These are phyloP conservation scores for Drosophila nikananu DNA, from an alignment of 1,140 invertebrate genomes.

Conservation along the genomic window DNA sequence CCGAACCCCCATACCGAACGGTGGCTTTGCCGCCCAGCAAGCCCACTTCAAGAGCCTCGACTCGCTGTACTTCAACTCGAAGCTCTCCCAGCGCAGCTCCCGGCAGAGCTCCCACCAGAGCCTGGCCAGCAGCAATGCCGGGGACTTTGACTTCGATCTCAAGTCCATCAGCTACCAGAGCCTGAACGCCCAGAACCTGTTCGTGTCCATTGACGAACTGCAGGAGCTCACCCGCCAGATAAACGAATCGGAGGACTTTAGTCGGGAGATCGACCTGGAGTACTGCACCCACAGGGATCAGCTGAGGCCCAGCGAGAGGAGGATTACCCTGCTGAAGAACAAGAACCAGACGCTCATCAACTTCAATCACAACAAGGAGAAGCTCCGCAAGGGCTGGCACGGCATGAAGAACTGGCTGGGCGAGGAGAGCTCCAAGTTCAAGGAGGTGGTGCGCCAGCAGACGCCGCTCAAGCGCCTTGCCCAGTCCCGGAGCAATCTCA, in stretches of 20 bases:
- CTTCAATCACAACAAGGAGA: constrained; percentile 85
- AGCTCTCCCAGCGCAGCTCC: constrained; percentile 26
- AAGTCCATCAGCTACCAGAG: constrained; percentile 84
- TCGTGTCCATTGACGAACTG: constrained; percentile 84
- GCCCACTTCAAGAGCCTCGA: constrained; percentile 73
- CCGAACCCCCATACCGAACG: constrained; percentile 28
- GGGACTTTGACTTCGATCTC: constrained; percentile 78
- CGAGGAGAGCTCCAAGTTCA: constrained; percentile 86
- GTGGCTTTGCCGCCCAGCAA: constrained; percentile 58
- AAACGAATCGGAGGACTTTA: constrained; percentile 83
- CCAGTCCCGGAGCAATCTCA: constrained; percentile 69
- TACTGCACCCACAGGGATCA: constrained; percentile 83
- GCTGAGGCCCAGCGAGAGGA: constrained; percentile 73
- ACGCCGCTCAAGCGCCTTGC: constrained; percentile 86
- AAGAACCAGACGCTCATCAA: constrained; percentile 77
- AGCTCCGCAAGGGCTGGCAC: constrained; percentile 86
- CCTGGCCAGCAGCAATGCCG: constrained; percentile 45
- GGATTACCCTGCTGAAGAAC: constrained; percentile 82
- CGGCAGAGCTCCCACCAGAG: constrained; percentile 34
- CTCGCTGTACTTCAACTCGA: constrained; percentile 47
- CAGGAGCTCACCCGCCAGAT: constrained; percentile 82
- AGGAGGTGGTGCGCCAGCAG: constrained; percentile 86
- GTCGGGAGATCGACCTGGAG: constrained; percentile 77
- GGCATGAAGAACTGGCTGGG: constrained; percentile 86
- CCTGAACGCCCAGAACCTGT: constrained; percentile 75